Conservation (phyloP, 2,113 vertebrate species). For the Sceloporus tristichus region DNA sequence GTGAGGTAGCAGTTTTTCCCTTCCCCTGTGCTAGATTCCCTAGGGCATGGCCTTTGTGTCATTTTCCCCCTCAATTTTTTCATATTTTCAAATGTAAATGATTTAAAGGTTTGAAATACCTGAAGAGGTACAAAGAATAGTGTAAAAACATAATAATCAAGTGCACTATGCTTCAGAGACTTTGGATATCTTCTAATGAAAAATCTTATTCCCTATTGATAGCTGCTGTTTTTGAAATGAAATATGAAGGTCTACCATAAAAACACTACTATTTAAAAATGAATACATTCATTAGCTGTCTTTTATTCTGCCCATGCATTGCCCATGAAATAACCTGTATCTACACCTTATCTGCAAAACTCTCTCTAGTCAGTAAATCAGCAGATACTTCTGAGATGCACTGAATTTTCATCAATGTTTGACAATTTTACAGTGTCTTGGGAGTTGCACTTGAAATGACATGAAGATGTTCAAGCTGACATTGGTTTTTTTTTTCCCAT, state of each 20-base stretch:
- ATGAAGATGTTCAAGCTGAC: slow-evolving; percentile 12
- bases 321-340: background rate
- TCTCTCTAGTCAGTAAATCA: background rate
- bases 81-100: background rate
- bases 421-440: slow-evolving; percentile 5
- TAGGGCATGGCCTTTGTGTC: background rate
- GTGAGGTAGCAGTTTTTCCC: too few relatives aligned
- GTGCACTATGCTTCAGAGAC: background rate
- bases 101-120: slow-evolving; percentile 23
- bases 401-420: background rate
- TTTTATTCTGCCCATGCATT: background rate
- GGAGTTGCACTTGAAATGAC: background rate
- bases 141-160: slow-evolving; percentile 9
- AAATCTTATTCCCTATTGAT: slow-evolving; percentile 2
- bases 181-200: background rate
- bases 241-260: slow-evolving; percentile 4
- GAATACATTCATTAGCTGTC: slow-evolving; percentile 18
- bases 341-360: background rate
- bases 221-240: slow-evolving; percentile 18
- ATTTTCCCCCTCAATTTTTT: background rate
- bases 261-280: background rate
- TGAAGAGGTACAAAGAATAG: background rate
- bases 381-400: slow-evolving; percentile 18
- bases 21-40: too few relatives aligned
- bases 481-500: background rate